Conservation (phyloP, 2,888 invertebrate species). For the Parapristionchus giblindavisi region DNA sequence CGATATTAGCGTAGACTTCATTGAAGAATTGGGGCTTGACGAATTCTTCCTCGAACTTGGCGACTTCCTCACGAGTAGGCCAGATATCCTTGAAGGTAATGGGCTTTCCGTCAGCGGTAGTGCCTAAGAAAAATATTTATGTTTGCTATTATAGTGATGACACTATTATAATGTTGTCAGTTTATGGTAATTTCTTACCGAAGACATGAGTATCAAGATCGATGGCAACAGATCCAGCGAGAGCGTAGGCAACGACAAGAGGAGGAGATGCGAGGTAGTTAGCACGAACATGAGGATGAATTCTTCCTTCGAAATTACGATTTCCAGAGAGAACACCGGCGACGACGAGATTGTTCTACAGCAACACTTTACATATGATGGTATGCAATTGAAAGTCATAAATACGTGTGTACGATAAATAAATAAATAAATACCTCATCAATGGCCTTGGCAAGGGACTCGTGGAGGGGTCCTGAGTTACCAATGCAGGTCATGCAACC, state of each 20-base stretch:
- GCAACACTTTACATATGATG: no score
- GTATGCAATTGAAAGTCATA: slow-evolving; percentile 49
- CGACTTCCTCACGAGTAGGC: slow-evolving; percentile 88
- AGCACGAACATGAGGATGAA: slow-evolving; percentile 93
- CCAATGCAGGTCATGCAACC: slow-evolving; percentile 99
- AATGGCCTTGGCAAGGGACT: slow-evolving; percentile 88
- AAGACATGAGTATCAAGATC: slow-evolving; percentile 90
- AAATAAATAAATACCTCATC: slow-evolving; percentile 77
- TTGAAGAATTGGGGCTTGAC: slow-evolving; percentile 97
- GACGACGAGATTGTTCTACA: slow-evolving; percentile 91
- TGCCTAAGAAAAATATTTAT: background rate
- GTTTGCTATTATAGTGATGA: background rate
- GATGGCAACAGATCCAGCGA: slow-evolving; percentile 92
- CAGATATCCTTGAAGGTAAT: slow-evolving; percentile 89
- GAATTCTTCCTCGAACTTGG: slow-evolving; percentile 81
- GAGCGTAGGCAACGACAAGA: slow-evolving; percentile 94
- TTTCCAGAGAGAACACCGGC: slow-evolving; percentile 96
- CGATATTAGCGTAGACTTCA: slow-evolving; percentile 66
- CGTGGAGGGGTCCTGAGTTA: slow-evolving; percentile 93
- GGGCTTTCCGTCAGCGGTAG: slow-evolving; percentile 48
- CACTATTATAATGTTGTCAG: background rate
- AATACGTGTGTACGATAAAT: no score
- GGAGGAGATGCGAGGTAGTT: slow-evolving; percentile 98
- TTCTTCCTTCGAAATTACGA: slow-evolving; percentile 96
- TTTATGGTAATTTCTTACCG: slow-evolving; percentile 71